Evolutionary conservation across 2,888 invertebrate genomes (phyloP), one percentile per base, ranked within the genome.

Genomic region (Meliscaeva auricollis): DNA sequence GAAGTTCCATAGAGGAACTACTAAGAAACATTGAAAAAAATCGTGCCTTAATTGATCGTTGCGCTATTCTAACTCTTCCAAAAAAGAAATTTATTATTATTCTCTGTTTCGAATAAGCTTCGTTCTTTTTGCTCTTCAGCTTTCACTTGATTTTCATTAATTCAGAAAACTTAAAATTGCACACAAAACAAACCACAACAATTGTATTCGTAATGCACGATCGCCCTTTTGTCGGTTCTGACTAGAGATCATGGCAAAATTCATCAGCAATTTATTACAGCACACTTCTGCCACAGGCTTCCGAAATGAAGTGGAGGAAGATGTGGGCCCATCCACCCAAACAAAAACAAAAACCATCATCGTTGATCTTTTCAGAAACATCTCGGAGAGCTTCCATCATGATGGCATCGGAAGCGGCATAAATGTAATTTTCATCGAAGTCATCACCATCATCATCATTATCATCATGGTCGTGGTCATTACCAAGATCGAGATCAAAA

Each of bases 371-470:
- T n/a, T 13, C 13, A 54, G 46, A n/a, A 38, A 32, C 32, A 48
- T 41, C 78, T 46, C 62, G 44, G 73, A 76, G 52, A 73, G 44
- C 58, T 58, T 38, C 64, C 80, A 60, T 81, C 15, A 17, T 17
- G 44, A n/a, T 15, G 2, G 15, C 46, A 30, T 64, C 68, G 76
- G 76, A 73, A 85, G 85, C 66, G 70, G 70, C 58, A 79, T 83
- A 62, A 85, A 76, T 73, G 81, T 64, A 85, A 81, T 85, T 81
- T 81, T 76, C 81, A 85, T 81, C 81, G 73, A 68, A 81, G 72
- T 60, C 81, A 85, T 85, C 81, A 62, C 62, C 80, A 48, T 75
- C 58, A 68, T 58, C 56, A 72, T 69, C 77, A 72, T 52, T 66
- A 68, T 69, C 64, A 72, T 44, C 64, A 72, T 44, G 64, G 54